These are phyloP conservation scores for Gouania willdenowi DNA, from an alignment of 2,797 vertebrate genomes.

Conservation along the genomic window DNA sequence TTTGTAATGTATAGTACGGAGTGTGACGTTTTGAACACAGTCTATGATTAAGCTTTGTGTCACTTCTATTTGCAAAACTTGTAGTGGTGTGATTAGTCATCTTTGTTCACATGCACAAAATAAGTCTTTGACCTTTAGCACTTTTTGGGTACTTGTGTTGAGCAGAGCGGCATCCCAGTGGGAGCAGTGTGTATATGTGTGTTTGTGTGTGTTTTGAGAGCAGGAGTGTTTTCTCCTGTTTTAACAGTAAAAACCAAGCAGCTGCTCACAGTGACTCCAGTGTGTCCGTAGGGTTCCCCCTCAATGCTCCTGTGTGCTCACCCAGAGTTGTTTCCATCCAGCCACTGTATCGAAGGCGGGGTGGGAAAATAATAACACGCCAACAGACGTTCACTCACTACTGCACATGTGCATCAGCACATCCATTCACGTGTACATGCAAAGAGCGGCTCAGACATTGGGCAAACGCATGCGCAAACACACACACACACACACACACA, in stretches of 20 bases:
- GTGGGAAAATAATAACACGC: constrained; percentile 41
- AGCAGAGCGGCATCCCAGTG: constrained; percentile 38
- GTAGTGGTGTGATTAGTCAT: neutral
- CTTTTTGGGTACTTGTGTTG: constrained; percentile 31
- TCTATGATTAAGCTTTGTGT: too few species aligned
- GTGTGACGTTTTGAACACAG: too few species aligned
- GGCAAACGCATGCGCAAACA: constrained; percentile 9
- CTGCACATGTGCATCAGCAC: constrained; percentile 20
- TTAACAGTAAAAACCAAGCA: constrained; percentile 44
- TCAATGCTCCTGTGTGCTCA: constrained; percentile 69
- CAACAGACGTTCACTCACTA: constrained; percentile 34
- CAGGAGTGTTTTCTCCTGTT: constrained; percentile 51
- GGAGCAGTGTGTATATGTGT: too few species aligned
- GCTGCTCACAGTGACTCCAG: constrained; percentile 61
- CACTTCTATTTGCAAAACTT: too few species aligned
- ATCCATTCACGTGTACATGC: constrained; percentile 27
- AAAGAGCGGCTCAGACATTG: constrained; percentile 12
- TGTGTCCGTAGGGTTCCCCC: constrained; percentile 46
- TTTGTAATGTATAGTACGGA: too few species aligned
- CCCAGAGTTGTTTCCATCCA: constrained; percentile 56
- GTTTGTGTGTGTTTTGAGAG: constrained; percentile 51
- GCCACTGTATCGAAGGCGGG: constrained; percentile 30
- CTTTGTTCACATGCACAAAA: constrained; percentile 9
- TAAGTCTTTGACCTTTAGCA: constrained; percentile 25
- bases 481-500: too few species aligned